Evolutionary conservation across 2,113 vertebrate genomes (phyloP).

Genomic region (Saccopteryx leptura): DNA sequence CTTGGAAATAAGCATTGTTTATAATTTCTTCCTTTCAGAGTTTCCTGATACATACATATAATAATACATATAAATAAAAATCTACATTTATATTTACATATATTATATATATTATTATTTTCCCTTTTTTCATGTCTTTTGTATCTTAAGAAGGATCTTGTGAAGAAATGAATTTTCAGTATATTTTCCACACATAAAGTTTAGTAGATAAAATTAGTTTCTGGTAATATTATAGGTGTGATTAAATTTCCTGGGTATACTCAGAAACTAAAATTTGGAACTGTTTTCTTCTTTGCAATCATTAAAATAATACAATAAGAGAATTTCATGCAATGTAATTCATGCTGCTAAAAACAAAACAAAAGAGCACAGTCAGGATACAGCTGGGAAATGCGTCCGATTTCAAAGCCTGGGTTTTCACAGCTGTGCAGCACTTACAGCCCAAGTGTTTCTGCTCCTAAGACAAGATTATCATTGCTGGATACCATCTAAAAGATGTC

Average conservation of each 20-base stretch:
- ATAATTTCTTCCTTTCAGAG: not conserved
- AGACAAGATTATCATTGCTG: not conserved
- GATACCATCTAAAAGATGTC: not conserved
- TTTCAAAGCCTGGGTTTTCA: constrained; percentile 39
- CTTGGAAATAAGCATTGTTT: constrained; percentile 1
- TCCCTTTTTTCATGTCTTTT: not conserved
- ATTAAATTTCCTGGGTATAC: constrained; percentile 49
- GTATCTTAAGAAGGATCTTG: constrained; percentile 44
- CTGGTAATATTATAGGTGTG: not conserved
- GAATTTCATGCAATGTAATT: constrained; percentile 20
- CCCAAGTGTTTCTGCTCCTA: not conserved
- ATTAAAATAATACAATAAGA: not conserved
- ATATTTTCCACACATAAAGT: constrained; percentile 28
- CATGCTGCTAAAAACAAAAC: constrained; percentile 17
- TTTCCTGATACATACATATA: not conserved
- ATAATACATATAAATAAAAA: not conserved
- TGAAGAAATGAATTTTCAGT: constrained; percentile 1
- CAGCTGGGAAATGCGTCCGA: constrained; percentile 24
- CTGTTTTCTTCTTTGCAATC: constrained; percentile 48
- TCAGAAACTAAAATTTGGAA: constrained; percentile 9
- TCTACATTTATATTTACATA: not conserved
- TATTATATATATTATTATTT: not conserved
- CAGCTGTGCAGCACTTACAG: not conserved
- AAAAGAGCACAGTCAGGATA: constrained; percentile 5
- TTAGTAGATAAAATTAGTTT: not conserved